A percentile compares a stretch with the other conserved stretches of the same genome.
phyloP scores from a whole-genome alignment of 2,797 vertebrate genomes.

The Myotis myotis region DNA sequence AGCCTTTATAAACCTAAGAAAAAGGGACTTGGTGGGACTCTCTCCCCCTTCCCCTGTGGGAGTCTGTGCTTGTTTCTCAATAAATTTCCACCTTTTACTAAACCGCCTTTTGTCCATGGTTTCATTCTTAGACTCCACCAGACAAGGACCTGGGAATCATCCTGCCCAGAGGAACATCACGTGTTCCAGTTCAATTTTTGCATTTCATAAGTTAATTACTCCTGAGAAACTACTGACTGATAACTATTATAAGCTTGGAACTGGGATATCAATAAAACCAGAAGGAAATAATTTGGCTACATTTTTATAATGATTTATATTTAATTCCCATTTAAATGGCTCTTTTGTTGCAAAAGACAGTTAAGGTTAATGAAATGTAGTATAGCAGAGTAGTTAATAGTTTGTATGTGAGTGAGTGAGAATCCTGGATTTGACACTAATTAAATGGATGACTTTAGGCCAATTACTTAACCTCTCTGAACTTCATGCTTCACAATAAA shows the following conservation, averaged over 20 bases:
- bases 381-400: background rate
- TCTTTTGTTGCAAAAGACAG: background rate
- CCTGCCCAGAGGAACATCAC: no score
- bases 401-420: background rate
- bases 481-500: background rate
- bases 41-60: no score
- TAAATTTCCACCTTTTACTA: no score
- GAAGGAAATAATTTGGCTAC: background rate
- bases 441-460: background rate
- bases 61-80: no score
- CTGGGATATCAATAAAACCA: background rate
- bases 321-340: conserved; percentile 7
- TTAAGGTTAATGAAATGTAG: conserved; percentile 16
- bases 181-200: no score
- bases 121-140: no score
- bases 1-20: no score
- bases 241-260: background rate
- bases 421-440: background rate
- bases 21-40: no score
- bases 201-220: background rate
- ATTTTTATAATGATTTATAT: conserved; percentile 6
- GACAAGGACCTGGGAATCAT: no score
- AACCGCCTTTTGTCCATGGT: no score
- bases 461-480: conserved; percentile 8
- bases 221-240: background rate